A percentile compares a stretch with the other conserved stretches of the same genome.
Conservation (phyloP, 2,113 vertebrate genomes). For the Lycocorax pyrrhopterus region DNA sequence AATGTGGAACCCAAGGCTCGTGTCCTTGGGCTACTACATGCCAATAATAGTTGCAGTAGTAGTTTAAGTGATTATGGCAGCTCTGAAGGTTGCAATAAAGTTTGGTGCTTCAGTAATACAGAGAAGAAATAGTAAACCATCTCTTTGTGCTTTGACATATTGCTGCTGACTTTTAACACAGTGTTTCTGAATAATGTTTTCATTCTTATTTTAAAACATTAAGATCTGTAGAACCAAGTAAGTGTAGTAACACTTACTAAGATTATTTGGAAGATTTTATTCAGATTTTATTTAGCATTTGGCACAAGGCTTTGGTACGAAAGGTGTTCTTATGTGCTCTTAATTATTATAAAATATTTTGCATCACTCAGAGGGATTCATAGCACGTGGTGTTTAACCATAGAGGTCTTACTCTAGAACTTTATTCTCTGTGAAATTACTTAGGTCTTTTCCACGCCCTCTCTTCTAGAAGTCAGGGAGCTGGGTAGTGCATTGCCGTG, state of each 20-base stretch:
- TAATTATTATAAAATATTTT: neutral
- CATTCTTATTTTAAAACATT: neutral
- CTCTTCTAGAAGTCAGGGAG: neutral
- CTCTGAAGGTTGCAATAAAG: neutral
- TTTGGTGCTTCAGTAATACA: neutral
- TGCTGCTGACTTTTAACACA: neutral
- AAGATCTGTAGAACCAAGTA: neutral
- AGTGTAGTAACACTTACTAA: neutral
- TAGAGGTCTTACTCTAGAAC: neutral
- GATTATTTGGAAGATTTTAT: neutral
- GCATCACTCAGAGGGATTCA: neutral
- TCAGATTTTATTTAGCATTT: neutral
- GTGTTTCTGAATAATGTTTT: neutral
- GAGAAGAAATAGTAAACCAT: neutral
- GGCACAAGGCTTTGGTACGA: neutral
- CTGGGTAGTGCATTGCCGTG: neutral
- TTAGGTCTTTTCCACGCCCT: neutral
- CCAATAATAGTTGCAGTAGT: neutral
- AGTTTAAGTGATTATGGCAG: neutral
- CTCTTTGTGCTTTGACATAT: neutral
- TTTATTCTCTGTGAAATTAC: neutral
- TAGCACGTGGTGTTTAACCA: neutral
- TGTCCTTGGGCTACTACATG: neutral
- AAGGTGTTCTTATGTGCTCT: neutral
- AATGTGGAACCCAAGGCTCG: neutral